Evolutionary conservation across 2,888 invertebrate species (phyloP), one percentile per base, ranked within the genome.

Genomic region (Octonoba sinensis): DNA sequence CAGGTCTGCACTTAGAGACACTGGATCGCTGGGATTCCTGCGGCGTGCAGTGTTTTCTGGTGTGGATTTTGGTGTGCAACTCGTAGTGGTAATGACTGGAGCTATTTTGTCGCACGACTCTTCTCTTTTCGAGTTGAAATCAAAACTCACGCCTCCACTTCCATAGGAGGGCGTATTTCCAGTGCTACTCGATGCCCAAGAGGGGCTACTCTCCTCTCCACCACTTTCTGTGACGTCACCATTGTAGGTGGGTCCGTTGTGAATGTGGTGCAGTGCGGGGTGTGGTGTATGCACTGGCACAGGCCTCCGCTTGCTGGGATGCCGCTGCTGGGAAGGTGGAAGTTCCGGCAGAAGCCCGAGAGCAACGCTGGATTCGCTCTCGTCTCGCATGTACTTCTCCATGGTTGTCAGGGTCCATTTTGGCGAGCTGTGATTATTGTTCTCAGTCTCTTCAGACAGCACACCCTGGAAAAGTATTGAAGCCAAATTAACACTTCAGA

Each of bases 151-250:
- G n/a, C 84, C 85, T 44, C 67, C 60, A 47, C 79, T 81, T 0
- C 81, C 79, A 59, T 78, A 85, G 47, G 85, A 85, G 13, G 85
- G 85, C 12, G 85, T 85, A 70, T 85, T 84, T n/a, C 84, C 85
- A n/a, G 84, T 79, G 54, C 84, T 85, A 56, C 76, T 82, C 20
- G 85, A 85, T 0, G 84, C 84, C 85, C 85, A 85, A 12, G 84
- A 85, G 3, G 85, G 85, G 67, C 85, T 85, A 46, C 83, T 85
- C 47, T 85, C 85, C 6, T 72, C 75, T 0, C 67, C 83, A 4
- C 56, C 66, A 13, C 72, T 76, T 20, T 83, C 78, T 11, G 49
- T 49, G 46, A 51, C 36, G 46, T 69, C 74, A 4, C 75, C 75
- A 24, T 71, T 82, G 15, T 54, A 57, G 11, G 57, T 71, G 18